These are phyloP conservation scores for Mesopsocus fuscifrons DNA, from an alignment of 2,888 invertebrate genomes.

Conservation along the genomic window DNA sequence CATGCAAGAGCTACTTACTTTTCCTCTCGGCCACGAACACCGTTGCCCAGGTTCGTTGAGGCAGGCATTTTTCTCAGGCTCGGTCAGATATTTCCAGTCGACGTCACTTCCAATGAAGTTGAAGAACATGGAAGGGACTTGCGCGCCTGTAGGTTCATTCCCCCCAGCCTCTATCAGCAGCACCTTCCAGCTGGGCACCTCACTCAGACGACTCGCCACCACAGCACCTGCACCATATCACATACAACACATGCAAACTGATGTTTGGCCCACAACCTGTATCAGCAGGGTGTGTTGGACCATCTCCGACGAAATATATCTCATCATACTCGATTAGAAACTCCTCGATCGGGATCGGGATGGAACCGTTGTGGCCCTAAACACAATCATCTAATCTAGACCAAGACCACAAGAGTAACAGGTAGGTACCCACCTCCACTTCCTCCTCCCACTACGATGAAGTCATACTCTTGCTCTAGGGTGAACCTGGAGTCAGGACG, in stretches of 20 bases:
- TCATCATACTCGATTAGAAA: too few species aligned
- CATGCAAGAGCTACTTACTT: too few species aligned
- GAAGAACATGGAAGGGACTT: conserved; percentile 77
- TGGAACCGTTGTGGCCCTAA: too few species aligned
- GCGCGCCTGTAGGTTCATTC: conserved; percentile 73
- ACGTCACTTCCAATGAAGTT: conserved; percentile 72
- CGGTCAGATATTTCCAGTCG: conserved; percentile 75
- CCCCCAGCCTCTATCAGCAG: conserved; percentile 58
- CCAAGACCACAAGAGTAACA: too few species aligned
- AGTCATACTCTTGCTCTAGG: conserved; percentile 41
- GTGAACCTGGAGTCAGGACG: conserved; percentile 30
- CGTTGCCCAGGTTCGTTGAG: conserved; percentile 46
- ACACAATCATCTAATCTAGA: too few species aligned
- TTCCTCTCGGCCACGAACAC: conserved; percentile 74
- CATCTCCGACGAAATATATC: too few species aligned
- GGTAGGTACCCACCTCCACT: conserved; percentile 12
- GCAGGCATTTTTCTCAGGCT: conserved; percentile 62
- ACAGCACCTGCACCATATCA: conserved; percentile 35
- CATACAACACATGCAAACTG: neutral
- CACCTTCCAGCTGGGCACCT: conserved; percentile 52
- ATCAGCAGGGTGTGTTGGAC: too few species aligned
- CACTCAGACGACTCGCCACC: conserved; percentile 49
- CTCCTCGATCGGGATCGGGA: too few species aligned
- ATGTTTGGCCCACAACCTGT: too few species aligned
- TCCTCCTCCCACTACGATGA: conserved; percentile 55